phyloP scores from a whole-genome alignment of 2,888 invertebrate genomes.

The Hydrotaea cyrtoneurina region DNA sequence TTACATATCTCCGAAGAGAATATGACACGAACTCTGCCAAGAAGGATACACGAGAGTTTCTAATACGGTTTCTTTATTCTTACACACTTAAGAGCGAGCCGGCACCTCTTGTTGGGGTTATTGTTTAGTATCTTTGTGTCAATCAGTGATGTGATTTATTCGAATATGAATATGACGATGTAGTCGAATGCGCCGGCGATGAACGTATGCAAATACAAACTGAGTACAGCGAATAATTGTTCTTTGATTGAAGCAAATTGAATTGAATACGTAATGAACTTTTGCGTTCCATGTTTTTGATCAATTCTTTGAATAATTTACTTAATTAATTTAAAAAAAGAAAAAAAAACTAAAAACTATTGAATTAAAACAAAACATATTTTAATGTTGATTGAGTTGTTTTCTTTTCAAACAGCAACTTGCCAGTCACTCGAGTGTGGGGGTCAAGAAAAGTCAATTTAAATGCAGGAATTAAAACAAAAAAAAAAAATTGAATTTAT shows the following conservation, averaged over 20 bases:
- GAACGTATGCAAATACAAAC: too few species aligned
- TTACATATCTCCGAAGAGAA: too few species aligned
- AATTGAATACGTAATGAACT: slow-evolving; percentile 27
- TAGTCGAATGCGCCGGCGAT: too few species aligned
- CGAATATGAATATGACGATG: neutral
- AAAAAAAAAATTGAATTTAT: slow-evolving; percentile 5
- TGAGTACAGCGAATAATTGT: neutral
- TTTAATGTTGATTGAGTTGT: too few species aligned
- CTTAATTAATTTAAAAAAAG: slow-evolving; percentile 26
- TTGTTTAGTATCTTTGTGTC: neutral
- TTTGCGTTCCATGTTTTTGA: slow-evolving; percentile 19
- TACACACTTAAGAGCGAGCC: neutral
- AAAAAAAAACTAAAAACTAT: neutral
- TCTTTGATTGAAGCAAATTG: slow-evolving; percentile 32
- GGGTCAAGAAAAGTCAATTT: slow-evolving; percentile 18
- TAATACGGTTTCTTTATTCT: neutral
- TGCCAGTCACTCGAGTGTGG: neutral
- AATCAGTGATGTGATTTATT: neutral
- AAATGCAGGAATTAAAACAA: neutral
- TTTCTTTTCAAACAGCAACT: too few species aligned
- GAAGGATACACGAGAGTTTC: too few species aligned
- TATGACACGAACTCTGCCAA: too few species aligned
- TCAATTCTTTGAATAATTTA: slow-evolving; percentile 18
- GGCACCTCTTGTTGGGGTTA: neutral
- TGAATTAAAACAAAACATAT: neutral